Base-by-base conservation (phyloP, 2,888 invertebrate genomes). In the Volucella bombylans region DNA sequence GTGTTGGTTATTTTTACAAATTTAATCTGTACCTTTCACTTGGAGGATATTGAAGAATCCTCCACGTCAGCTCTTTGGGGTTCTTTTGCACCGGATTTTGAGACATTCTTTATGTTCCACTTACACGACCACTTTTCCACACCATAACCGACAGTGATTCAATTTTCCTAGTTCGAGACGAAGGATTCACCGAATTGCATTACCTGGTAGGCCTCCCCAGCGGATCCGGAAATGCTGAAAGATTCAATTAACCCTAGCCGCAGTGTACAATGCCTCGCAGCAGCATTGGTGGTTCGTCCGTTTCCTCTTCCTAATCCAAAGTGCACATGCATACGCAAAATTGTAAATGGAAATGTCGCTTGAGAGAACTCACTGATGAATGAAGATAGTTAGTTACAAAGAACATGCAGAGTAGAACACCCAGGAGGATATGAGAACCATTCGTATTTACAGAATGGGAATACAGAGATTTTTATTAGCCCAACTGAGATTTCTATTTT, bases 1-100 rank as follows among this genome's bases (percentile, higher is more conserved):
- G 9, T 15, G 39, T 43, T 67, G 54, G 15, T 68, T 23, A 31
- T 55, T 68, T 68, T 45, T 45, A 15, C 12, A 15, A 68, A 67
- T 14, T 23, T 45, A 23, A 23, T 45, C 11, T 8, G 8, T 12
- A 15, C 50, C 52, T 65, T 14, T 31, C 14, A 11, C 41, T 39
- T 41, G 41, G 38, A n/a, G 18, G 12, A 43, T 18, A 55, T 11
- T 54, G 11, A n/a, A 6, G n/a, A 6, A 54, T 12, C 2, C 1
- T 1, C 4, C 23, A 12, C 6, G 38, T 54, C 54, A 54, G 31
- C 14, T 31, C 6, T 11, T 31, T 31, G 6, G 31, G 6, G 31
- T 31, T 31, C 6, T 0, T 31, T 31, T 31, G 31, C 6, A 31
- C 31, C 6, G 31, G 31, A 4, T 31, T 31, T 31, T 4, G 2